phyloP scores from a whole-genome alignment of 2,113 vertebrate species.

The Burhinus oedicnemus region DNA sequence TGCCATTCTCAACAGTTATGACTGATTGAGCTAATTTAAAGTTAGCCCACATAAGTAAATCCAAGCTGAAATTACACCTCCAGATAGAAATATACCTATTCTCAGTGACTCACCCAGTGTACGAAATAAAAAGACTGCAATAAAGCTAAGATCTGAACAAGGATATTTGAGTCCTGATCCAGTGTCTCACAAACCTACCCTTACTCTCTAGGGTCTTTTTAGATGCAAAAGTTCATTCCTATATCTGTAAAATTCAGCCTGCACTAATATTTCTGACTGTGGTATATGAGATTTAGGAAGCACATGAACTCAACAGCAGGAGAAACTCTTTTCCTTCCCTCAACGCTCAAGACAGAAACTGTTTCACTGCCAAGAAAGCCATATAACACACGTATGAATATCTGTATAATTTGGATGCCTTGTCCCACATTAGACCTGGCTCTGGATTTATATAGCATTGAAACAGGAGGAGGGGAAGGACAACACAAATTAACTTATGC shows the following conservation, averaged over 20 bases:
- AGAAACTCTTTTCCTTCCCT: neutral
- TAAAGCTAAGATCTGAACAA: neutral
- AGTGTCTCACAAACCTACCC: neutral
- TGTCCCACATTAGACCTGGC: neutral
- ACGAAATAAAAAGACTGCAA: neutral
- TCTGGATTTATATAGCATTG: neutral
- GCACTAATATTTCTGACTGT: neutral
- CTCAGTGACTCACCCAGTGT: neutral
- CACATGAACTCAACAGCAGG: neutral
- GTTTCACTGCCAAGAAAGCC: neutral
- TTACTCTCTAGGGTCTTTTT: neutral
- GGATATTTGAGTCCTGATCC: neutral
- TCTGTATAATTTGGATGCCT: neutral
- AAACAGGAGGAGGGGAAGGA: neutral
- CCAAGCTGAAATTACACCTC: constrained; percentile 10
- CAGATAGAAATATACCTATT: neutral
- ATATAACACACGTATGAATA: neutral
- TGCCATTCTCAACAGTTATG: neutral
- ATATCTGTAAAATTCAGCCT: neutral
- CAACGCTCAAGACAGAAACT: neutral
- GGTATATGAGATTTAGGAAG: neutral
- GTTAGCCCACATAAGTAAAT: neutral
- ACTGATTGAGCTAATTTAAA: neutral
- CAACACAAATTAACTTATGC: neutral
- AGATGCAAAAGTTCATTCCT: neutral